Evolutionary conservation across 2,888 invertebrate species (phyloP), one percentile per base, ranked within the genome.

Genomic region (Ophion obscuratus): DNA sequence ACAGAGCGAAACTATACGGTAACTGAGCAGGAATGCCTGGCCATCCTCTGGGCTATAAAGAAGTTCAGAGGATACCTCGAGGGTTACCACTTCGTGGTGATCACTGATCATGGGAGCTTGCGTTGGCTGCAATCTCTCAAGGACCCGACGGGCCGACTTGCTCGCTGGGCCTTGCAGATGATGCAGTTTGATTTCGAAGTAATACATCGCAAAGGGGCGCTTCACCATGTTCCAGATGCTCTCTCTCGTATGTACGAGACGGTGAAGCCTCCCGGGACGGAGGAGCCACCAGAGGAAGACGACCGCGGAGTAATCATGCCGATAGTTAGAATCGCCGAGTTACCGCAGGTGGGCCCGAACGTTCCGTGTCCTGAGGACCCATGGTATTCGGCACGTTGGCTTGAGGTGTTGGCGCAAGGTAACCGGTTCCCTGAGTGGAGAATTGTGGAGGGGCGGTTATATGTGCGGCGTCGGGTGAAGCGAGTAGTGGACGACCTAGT

Each of bases 91-190:
- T 90, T 90, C 62, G 88, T 85, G 0, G 89, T 90, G 1, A 83
- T 87, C 17, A 89, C 91, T 2, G 90, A 91, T 40, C 90, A 91
- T 31, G 64, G 82, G 10, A 88, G 88, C 24, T 59, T 91, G 1
- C 36, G 82, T 1, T 90, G 88, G 89, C 67, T 90, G 1, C 81
- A 85, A 62, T 87, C 82, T 20, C 36, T 89, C 1, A 88, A 89
- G 31, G 83, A 89, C 36, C 89, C 89, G 10, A 44, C 66, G 0
- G 88, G 88, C 1, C 64, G 87, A 0, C 67, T 89, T 3, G 87
- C 81, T 0, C 59, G 89, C 1, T 90, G 90, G 89, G 85, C 86
- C 7, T n/a, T 89, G 3, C 27, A 84, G 7, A 47, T 89, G 1
- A 82, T 81, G 20, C 84, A 83, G 40, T 88, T 83, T 31, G 66